Percentiles rank a stretch among this genome's conserved stretches.
Conservation (phyloP, 2,888 invertebrate species). For the Deilephila porcellus region DNA sequence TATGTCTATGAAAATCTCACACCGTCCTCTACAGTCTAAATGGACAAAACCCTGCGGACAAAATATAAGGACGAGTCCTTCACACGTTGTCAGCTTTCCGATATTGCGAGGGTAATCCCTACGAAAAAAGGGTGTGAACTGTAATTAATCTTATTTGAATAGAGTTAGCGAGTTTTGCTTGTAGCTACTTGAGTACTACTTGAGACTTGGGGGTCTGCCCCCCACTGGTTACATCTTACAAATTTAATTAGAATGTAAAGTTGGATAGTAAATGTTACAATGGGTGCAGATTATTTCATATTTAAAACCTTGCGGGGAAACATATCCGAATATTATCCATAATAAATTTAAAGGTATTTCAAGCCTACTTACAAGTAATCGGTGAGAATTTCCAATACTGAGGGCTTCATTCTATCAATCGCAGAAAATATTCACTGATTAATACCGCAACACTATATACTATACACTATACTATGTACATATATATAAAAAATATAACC, state of each 20-base stretch:
- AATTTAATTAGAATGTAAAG: not conserved
- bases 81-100: not conserved
- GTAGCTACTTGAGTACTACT: not conserved
- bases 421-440: too few species aligned
- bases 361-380: too few species aligned
- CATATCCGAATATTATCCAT: too few species aligned
- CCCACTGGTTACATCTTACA: constrained; percentile 6
- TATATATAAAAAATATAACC: too few species aligned
- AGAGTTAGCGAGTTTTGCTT: not conserved
- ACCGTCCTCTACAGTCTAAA: not conserved
- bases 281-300: too few species aligned
- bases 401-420: too few species aligned
- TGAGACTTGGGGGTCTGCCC: not conserved
- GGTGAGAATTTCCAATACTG: too few species aligned
- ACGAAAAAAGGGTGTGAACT: constrained; percentile 6
- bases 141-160: constrained; percentile 6
- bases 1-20: too few species aligned
- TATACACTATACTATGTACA: too few species aligned
- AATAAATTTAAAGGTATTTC: too few species aligned
- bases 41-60: not conserved
- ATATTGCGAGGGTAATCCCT: not conserved
- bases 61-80: not conserved
- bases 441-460: too few species aligned
- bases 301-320: too few species aligned
- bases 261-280: not conserved